Evolutionary conservation across 2,888 invertebrate species (phyloP), one percentile per base, ranked within the genome.

Genomic region (Cheilosia soror): DNA sequence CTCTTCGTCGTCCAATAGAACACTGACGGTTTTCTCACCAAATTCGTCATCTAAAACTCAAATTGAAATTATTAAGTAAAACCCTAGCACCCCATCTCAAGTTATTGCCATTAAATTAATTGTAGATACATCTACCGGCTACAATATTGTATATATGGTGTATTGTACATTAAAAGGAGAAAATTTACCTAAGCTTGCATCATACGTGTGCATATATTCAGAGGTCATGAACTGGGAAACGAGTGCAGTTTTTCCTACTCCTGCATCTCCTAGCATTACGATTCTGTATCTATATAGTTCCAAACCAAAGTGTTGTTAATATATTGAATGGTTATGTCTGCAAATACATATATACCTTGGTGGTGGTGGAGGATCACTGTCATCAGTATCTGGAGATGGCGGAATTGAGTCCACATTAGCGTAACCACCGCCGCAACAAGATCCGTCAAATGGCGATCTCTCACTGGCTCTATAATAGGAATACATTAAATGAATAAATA

Each of bases 211-310:
- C 96, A 98, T 97, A 90, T 98, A 98, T 90, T 98, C 98, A 87
- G 97, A 97, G 37, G 98, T 98, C 97, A 97, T 97, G 91, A 98
- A 98, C 91, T 98, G 98, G 0, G 96, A 96, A 1, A 97, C 97
- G 31, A 98, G 93, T 1, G 98, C 97, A 0, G 97, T 96, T 93
- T 98, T 98, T 2, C 98, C 98, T 15, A 97, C 97, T 0, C 97
- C 97, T 0, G 97, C 95, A 89, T 97, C 96, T 0, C 96, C 97
- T 4, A 97, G 93, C 90, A 97, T 93, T 9, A 97, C 96, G 80
- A 97, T 96, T n/a, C 97, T 94, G 91, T 96, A 96, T 89, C 96
- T 96, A 2, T 95, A 94, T 95, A 94, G 2, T 40, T 25, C 66
- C 13, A 63, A 47, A 44, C 4, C 0, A 66, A 27, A n/a, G n/a